Conservation (phyloP, 2,797 vertebrate genomes). For the Ceryle rudis region DNA sequence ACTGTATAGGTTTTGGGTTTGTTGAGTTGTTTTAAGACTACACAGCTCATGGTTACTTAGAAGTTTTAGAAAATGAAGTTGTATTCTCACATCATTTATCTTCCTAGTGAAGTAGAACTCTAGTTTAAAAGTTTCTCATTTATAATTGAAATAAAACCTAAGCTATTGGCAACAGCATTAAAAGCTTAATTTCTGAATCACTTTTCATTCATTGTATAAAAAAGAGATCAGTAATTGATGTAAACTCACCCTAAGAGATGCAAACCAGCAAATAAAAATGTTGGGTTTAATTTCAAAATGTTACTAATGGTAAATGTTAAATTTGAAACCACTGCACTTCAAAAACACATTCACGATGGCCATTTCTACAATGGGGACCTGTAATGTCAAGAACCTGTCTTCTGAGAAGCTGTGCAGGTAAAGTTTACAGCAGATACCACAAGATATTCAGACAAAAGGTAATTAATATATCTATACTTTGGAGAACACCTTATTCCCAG, state of each 20-base stretch:
- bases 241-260: not conserved
- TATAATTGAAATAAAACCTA: no score
- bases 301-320: not conserved
- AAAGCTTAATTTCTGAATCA: no score
- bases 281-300: not conserved
- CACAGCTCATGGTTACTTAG: not conserved
- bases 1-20: not conserved
- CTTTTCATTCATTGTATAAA: not conserved
- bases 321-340: not conserved
- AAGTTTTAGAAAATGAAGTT: not conserved
- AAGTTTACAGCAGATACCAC: not conserved
- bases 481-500: not conserved
- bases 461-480: not conserved
- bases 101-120: not conserved
- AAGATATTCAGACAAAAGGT: not conserved
- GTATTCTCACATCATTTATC: not conserved
- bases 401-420: not conserved
- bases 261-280: not conserved
- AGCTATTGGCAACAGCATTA: no score
- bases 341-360: not conserved
- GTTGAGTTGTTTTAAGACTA: not conserved
- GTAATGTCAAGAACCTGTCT: not conserved
- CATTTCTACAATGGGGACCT: not conserved
- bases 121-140: no score
- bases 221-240: not conserved